Percentiles rank a stretch among this genome's conserved stretches.
Conservation (phyloP, 2,888 invertebrate species). For the Drosophila histrio region DNA sequence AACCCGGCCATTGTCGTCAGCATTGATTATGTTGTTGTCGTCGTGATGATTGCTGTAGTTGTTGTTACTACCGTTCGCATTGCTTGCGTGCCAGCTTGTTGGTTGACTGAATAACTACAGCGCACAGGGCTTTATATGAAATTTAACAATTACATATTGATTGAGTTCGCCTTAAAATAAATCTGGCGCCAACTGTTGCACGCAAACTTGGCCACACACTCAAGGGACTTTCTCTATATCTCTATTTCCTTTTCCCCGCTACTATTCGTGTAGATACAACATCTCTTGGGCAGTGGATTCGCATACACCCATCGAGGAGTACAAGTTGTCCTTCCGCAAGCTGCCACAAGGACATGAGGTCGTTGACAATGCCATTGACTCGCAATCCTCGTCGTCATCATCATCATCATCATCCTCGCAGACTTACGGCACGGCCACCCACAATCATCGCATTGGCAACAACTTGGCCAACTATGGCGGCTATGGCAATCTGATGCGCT, state of each 20-base stretch:
- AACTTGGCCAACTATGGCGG: conserved; percentile 73
- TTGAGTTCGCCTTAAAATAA: conserved; percentile 58
- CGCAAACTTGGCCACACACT: conserved; percentile 32
- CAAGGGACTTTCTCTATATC: conserved; percentile 19
- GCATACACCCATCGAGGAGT: conserved; percentile 88
- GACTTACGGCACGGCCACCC: conserved; percentile 75
- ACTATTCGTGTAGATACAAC: conserved; percentile 85
- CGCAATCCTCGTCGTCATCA: conserved; percentile 81
- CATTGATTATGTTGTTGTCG: conserved; percentile 66
- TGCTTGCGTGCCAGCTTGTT: conserved; percentile 41
- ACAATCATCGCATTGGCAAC: conserved; percentile 81
- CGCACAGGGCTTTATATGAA: conserved; percentile 52
- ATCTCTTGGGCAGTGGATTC: conserved; percentile 89
- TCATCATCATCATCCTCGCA: conserved; percentile 81
- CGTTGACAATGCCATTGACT: conserved; percentile 84
- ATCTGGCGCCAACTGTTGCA: conserved; percentile 72
- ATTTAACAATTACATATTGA: conserved; percentile 77
- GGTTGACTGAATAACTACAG: conserved; percentile 24
- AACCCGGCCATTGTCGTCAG: conserved; percentile 58
- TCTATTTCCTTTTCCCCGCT: background rate
- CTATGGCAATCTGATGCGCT: conserved; percentile 83
- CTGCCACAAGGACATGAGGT: conserved; percentile 86
- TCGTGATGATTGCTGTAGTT: conserved; percentile 27
- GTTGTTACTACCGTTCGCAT: conserved; percentile 19
- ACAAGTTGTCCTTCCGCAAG: conserved; percentile 87